Conservation (phyloP, 2,797 vertebrate genomes). For the Premnoplex brunnescens region DNA sequence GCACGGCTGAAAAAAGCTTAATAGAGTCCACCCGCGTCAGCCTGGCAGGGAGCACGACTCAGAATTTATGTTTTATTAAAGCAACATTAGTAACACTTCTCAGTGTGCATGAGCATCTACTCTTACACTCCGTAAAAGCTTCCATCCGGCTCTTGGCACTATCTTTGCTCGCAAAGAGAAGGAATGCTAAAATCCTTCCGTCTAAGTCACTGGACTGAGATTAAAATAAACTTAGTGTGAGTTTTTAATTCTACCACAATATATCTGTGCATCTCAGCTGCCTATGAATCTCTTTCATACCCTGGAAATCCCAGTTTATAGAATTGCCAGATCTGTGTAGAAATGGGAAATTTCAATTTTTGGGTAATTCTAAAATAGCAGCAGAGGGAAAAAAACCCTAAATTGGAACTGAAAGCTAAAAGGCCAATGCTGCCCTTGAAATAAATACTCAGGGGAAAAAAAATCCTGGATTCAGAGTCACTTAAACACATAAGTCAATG, state of each 20-base stretch:
- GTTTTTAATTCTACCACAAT: neutral
- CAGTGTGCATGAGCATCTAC: neutral
- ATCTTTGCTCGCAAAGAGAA: neutral
- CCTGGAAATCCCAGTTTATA: neutral
- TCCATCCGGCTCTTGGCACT: neutral
- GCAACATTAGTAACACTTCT: neutral
- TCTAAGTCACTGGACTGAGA: neutral
- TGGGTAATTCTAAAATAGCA: neutral
- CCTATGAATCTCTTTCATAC: neutral
- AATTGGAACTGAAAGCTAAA: neutral
- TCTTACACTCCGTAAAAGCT: neutral
- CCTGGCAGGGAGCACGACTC: neutral
- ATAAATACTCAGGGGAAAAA: neutral
- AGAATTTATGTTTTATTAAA: conserved; percentile 7
- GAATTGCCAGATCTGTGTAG: neutral
- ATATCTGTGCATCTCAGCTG: accelerated
- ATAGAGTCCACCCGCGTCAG: neutral
- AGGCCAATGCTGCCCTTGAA: neutral
- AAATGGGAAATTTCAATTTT: neutral
- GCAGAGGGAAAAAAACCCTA: neutral
- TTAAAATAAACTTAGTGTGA: neutral
- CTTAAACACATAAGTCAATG: neutral
- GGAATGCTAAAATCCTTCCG: neutral
- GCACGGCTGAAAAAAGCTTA: neutral
- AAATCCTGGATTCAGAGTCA: neutral